Evolutionary conservation across 2,113 vertebrate species (phyloP).

Genomic region (Xyrauchen texanus): DNA sequence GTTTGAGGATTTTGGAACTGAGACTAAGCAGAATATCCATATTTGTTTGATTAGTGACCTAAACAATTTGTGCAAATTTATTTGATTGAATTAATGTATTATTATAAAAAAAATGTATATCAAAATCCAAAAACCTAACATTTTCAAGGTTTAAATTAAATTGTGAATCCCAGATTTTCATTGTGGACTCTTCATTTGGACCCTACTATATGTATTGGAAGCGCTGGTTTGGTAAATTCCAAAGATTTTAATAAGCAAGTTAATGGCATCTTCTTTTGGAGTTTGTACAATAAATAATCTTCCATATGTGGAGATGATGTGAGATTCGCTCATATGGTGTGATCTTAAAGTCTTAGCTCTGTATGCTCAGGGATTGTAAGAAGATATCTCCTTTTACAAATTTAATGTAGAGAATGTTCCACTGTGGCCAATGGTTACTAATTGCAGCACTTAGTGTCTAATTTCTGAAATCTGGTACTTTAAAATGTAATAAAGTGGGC

Average conservation of each 20-base stretch:
- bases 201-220: not conserved
- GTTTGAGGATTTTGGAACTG: too few relatives aligned
- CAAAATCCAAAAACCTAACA: too few relatives aligned
- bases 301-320: not conserved
- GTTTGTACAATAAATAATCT: not conserved
- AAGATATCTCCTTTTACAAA: not conserved
- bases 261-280: not conserved
- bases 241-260: conserved; percentile 21
- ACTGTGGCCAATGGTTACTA: conserved; percentile 23
- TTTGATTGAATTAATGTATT: too few relatives aligned
- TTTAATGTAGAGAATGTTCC: conserved; percentile 15
- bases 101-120: too few relatives aligned
- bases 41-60: too few relatives aligned
- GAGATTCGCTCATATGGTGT: not conserved
- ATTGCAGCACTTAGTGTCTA: not conserved
- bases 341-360: not conserved
- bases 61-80: too few relatives aligned
- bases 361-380: not conserved
- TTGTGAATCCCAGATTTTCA: too few relatives aligned
- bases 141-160: too few relatives aligned
- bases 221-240: not conserved
- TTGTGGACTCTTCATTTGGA: too few relatives aligned
- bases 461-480: too few relatives aligned
- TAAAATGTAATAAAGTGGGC: conserved; percentile 15
- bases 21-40: too few relatives aligned